These are phyloP conservation scores for Centropus unirufus DNA, from an alignment of 2,113 vertebrate species.

Conservation along the genomic window DNA sequence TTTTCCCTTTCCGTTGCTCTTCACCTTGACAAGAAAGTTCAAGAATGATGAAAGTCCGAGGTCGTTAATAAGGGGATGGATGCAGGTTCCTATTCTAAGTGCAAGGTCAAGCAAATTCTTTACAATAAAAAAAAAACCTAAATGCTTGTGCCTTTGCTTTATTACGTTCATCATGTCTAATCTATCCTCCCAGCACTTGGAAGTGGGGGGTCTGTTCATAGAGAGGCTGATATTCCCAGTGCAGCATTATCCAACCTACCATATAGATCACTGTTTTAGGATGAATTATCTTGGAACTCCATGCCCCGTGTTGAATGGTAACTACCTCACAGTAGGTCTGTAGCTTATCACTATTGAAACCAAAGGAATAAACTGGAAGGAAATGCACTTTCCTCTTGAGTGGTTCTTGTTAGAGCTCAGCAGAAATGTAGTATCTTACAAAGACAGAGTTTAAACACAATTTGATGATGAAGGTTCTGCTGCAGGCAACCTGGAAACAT, in stretches of 20 bases:
- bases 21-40: background rate
- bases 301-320: background rate
- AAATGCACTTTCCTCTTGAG: slow-evolving; percentile 51
- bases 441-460: slow-evolving; percentile 36
- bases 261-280: background rate
- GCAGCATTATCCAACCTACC: slow-evolving; percentile 18
- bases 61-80: slow-evolving; percentile 3
- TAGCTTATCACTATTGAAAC: slow-evolving; percentile 22
- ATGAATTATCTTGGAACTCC: background rate
- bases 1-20: background rate
- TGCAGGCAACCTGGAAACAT: slow-evolving; percentile 56
- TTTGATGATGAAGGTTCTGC: slow-evolving; percentile 67
- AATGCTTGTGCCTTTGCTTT: slow-evolving; percentile 2
- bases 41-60: background rate
- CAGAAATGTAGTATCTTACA: slow-evolving; percentile 52
- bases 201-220: slow-evolving; percentile 3
- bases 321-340: background rate
- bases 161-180: slow-evolving; percentile 42
- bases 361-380: slow-evolving; percentile 36
- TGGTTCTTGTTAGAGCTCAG: slow-evolving; percentile 52
- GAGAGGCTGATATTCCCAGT: slow-evolving; percentile 23
- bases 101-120: background rate
- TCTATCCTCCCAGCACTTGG: background rate
- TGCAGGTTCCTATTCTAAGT: background rate
- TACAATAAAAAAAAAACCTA: background rate